phyloP scores from a whole-genome alignment of 2,888 invertebrate species.

The Acholoe squamosa region DNA sequence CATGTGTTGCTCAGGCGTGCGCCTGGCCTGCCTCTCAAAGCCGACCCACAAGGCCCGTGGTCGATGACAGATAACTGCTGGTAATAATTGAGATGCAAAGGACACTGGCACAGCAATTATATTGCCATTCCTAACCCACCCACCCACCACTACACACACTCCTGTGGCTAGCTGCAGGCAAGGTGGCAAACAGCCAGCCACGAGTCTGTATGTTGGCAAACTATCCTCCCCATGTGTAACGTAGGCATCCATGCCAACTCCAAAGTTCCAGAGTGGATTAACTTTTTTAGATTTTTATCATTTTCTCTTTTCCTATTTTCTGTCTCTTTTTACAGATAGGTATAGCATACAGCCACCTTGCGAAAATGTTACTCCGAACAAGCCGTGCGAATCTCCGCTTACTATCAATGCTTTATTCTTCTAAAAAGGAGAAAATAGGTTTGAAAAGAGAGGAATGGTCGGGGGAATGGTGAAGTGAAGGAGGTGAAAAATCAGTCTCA shows the following conservation, averaged over 20 bases:
- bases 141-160: constrained; percentile 19
- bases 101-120: background rate
- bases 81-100: background rate
- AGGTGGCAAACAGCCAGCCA: constrained; percentile 17
- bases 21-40: no score
- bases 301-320: no score
- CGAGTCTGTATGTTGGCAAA: constrained; percentile 41
- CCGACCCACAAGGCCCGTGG: no score
- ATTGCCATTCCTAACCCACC: background rate
- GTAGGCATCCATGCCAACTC: constrained; percentile 12
- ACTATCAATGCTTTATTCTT: background rate
- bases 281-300: background rate
- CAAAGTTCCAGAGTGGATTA: background rate
- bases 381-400: background rate
- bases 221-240: constrained; percentile 15
- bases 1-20: no score
- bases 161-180: constrained; percentile 36
- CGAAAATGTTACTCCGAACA: background rate
- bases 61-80: no score
- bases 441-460: no score
- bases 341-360: background rate
- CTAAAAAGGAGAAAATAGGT: background rate
- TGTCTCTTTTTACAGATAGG: background rate
- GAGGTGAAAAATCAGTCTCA: constrained; percentile 2
- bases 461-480: background rate